A percentile compares a stretch with the other conserved stretches of the same genome.
phyloP scores from a whole-genome alignment of 2,113 vertebrate genomes.

The Lates calcarifer region DNA sequence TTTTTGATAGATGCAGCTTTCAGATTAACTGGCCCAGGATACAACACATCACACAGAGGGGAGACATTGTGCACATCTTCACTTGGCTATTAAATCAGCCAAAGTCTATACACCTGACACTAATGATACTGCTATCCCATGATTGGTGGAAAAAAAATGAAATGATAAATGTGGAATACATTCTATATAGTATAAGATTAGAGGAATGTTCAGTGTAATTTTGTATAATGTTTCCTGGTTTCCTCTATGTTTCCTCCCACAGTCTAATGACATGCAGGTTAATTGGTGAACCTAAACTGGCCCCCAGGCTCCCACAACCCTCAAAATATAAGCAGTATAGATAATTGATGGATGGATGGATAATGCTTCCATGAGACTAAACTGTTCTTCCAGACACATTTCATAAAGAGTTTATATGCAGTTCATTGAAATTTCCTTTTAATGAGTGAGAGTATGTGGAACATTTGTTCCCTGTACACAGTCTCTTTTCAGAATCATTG shows the following conservation, averaged over 20 bases:
- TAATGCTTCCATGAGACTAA: neutral
- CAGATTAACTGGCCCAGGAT: constrained; percentile 15
- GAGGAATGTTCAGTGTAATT: neutral
- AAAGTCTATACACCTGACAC: neutral
- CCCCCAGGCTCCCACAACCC: too few species aligned
- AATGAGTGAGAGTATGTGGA: neutral
- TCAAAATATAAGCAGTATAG: too few species aligned
- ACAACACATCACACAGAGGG: constrained; percentile 1
- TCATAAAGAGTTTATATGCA: too few species aligned
- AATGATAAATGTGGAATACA: neutral
- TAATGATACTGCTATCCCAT: neutral
- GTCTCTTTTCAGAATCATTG: neutral
- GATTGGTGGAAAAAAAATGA: constrained; percentile 3
- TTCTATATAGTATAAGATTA: neutral
- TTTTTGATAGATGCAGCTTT: constrained; percentile 19
- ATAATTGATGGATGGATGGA: too few species aligned
- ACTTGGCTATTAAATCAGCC: neutral
- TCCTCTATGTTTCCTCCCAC: too few species aligned
- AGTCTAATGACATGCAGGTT: too few species aligned
- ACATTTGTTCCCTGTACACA: neutral
- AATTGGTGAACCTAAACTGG: too few species aligned
- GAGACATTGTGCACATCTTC: neutral
- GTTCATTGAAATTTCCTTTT: too few species aligned
- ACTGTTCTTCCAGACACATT: neutral
- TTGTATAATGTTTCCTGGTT: neutral